Evolutionary conservation across 2,797 vertebrate genomes (phyloP), one percentile per base, ranked within the genome.

Genomic region (Dendrocincla tyrannina): DNA sequence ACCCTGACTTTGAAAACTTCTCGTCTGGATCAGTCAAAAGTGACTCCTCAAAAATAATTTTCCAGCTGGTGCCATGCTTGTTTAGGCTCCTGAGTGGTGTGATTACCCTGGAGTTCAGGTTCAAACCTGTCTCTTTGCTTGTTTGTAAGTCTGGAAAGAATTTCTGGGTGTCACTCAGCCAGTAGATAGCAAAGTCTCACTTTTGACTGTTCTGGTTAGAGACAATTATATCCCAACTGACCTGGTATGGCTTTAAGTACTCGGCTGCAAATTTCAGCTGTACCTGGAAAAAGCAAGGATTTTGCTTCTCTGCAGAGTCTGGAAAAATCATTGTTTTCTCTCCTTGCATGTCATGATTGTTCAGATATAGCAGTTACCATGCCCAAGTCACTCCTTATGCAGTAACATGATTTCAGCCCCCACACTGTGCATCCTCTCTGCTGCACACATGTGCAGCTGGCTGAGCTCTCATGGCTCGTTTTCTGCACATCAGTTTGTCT

Each of bases 71-170:
- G 50, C 79, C 91, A 81, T 64, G 70, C 81, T 92, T 96, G 82
- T 93, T 96, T 96, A 59, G 59, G 59, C 55, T 94, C 70, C 70
- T 58, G 44, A 78, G 67, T 46, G 41, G 52, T 0, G 0, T 11
- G 83, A 84, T 90, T 86, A 84, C 63, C 64, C 92, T 27, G 37
- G 53, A 86, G 88, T 88, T 96, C 96, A 94, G 85, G 92, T 91
- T 95, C 64, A 89, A 24, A 92, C 94, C 85, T 49, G 92, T 63
- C 46, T 86, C 74, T 93, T 85, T 82, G 69, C 83, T 94, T 82
- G 86, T 95, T 87, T 91, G 22, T 58, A 69, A 93, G 74, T 42
- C 69, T 89, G 70, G 62, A 89, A 93, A 64, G 85, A 93, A 93
- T 95, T 92, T 96, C 35, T 93, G 55, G 32, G 79, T 94, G 91